These are phyloP conservation scores for Laticauda colubrina DNA, from an alignment of 2,113 vertebrate species.

Conservation along the genomic window DNA sequence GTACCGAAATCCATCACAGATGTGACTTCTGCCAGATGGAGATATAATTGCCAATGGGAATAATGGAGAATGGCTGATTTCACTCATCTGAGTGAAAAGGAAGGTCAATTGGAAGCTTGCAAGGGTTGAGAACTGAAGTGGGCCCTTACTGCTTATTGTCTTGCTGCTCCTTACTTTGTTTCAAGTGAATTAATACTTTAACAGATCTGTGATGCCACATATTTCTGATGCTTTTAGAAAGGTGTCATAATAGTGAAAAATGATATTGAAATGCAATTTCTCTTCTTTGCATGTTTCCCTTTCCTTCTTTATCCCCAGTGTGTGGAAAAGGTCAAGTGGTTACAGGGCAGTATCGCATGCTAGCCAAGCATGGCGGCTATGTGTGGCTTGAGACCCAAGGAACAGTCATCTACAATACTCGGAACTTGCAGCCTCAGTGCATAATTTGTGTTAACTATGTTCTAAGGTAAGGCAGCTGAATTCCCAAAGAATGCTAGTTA, in stretches of 20 bases:
- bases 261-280: background rate
- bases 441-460: constrained; percentile 91
- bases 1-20: background rate
- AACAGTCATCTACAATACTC: constrained; percentile 83
- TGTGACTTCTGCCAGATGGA: background rate
- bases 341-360: constrained; percentile 89
- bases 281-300: constrained; percentile 33
- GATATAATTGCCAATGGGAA: background rate
- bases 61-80: background rate
- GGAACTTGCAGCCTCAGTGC: constrained; percentile 84
- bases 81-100: background rate
- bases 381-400: constrained; percentile 94
- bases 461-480: constrained; percentile 79
- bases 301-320: constrained; percentile 67
- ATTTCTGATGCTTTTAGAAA: background rate
- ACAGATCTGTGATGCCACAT: background rate
- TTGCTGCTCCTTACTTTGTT: background rate
- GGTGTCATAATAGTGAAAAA: background rate
- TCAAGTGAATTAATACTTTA: background rate
- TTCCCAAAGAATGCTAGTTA: background rate
- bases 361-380: constrained; percentile 89
- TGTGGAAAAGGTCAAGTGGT: constrained; percentile 89
- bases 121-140: background rate
- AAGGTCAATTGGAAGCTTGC: background rate
- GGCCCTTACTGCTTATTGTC: background rate